Evolutionary conservation across 2,113 vertebrate species (phyloP).

Genomic region (Ciconia boyciana): DNA sequence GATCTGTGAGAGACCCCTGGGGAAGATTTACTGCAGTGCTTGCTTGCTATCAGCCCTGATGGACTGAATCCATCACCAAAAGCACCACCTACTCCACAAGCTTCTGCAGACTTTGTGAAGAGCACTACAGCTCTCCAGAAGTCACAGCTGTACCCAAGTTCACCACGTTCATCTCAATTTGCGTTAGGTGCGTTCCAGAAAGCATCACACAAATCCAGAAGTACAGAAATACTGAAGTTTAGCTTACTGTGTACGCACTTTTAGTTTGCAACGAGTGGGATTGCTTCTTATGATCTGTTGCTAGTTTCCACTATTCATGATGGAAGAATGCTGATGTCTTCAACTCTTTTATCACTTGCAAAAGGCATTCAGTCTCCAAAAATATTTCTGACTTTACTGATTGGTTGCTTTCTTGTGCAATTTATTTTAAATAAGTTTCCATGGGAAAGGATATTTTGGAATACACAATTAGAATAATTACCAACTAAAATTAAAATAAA

Average conservation of each 20-base stretch:
- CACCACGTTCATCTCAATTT: background rate
- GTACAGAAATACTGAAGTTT: background rate
- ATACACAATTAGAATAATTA: background rate
- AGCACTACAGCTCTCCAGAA: background rate
- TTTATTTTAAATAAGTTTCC: background rate
- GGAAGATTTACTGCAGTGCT: background rate
- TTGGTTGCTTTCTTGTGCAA: background rate
- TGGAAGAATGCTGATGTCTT: background rate
- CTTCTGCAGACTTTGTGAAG: background rate
- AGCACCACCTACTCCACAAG: background rate
- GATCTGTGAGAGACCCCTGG: accelerated
- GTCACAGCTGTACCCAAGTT: background rate
- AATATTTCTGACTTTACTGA: background rate
- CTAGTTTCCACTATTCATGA: background rate
- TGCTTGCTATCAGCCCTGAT: background rate
- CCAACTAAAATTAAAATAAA: background rate
- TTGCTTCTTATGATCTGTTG: background rate
- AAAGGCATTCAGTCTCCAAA: background rate
- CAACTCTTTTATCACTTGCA: background rate
- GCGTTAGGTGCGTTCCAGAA: background rate
- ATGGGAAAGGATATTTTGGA: background rate
- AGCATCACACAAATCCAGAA: background rate
- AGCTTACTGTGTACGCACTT: background rate
- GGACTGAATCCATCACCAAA: background rate
- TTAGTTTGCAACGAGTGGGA: background rate